Evolutionary conservation across 2,113 vertebrate genomes (phyloP).

Genomic region (Poecilia latipinna): DNA sequence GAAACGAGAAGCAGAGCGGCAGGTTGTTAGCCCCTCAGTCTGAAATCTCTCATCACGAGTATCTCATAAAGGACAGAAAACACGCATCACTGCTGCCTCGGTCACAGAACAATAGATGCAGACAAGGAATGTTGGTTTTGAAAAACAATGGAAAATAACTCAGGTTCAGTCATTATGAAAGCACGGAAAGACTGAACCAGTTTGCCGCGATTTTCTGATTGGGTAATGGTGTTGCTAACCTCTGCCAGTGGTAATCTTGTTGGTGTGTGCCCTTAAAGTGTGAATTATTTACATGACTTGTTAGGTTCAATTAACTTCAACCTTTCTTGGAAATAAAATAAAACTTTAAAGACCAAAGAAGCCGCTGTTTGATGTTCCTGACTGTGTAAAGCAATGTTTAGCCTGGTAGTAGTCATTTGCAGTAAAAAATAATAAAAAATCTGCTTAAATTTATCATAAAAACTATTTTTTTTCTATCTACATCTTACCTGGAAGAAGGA

Average conservation of each 20-base stretch:
- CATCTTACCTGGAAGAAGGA: slow-evolving; percentile 90
- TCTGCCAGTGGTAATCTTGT: neutral
- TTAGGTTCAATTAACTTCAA: neutral
- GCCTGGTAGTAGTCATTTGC: neutral
- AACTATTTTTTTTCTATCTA: neutral
- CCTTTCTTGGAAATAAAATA: neutral
- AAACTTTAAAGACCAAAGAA: neutral
- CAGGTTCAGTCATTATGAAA: slow-evolving; percentile 4
- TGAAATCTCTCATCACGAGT: neutral
- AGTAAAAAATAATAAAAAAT: neutral
- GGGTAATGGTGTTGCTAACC: neutral
- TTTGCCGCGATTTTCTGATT: neutral
- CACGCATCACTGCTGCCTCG: neutral
- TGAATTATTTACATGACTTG: neutral
- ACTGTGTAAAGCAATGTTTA: neutral
- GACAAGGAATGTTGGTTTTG: neutral
- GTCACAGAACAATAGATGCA: neutral
- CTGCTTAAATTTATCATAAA: neutral
- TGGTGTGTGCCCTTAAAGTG: neutral
- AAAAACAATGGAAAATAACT: neutral
- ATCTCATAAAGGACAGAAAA: neutral
- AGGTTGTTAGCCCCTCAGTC: neutral
- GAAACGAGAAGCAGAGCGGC: neutral
- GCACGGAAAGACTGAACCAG: neutral
- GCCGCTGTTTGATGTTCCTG: neutral